Conservation (phyloP, 2,113 vertebrate genomes). For the Salvelinus namaycush region DNA sequence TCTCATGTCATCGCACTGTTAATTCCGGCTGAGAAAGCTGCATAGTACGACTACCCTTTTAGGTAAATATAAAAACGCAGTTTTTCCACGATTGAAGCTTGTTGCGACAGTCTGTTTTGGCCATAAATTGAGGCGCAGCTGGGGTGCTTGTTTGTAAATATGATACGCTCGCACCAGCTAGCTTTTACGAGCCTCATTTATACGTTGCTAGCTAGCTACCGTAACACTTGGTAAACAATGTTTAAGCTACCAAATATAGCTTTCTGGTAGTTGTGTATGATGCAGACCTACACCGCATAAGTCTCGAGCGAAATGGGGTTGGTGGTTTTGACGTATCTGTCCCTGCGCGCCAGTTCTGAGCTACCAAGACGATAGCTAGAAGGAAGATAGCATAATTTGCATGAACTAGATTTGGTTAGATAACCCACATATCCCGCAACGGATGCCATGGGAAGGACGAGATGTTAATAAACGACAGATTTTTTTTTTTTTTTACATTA, state of each 20-base stretch:
- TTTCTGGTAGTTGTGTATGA: background rate
- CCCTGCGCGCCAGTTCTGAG: no score
- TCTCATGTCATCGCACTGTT: slow-evolving; percentile 33
- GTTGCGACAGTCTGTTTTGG: slow-evolving; percentile 2
- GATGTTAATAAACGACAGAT: no score
- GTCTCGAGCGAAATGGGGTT: background rate
- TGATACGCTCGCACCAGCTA: background rate
- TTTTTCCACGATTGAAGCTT: background rate
- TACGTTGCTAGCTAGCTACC: no score
- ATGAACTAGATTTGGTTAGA: background rate
- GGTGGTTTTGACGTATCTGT: background rate
- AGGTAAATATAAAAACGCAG: slow-evolving; percentile 37
- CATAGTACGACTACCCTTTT: slow-evolving; percentile 20
- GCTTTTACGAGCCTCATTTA: background rate
- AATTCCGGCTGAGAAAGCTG: slow-evolving; percentile 25
- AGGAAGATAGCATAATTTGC: background rate
- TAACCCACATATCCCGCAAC: background rate
- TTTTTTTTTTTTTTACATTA: background rate
- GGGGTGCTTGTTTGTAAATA: slow-evolving; percentile 28
- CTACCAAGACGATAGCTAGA: no score
- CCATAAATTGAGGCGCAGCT: slow-evolving; percentile 5
- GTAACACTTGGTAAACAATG: background rate
- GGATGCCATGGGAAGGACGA: background rate
- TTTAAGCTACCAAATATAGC: background rate
- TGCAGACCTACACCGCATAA: background rate